Conservation (phyloP, 2,797 vertebrate genomes). For the Aotus griseimembra region DNA sequence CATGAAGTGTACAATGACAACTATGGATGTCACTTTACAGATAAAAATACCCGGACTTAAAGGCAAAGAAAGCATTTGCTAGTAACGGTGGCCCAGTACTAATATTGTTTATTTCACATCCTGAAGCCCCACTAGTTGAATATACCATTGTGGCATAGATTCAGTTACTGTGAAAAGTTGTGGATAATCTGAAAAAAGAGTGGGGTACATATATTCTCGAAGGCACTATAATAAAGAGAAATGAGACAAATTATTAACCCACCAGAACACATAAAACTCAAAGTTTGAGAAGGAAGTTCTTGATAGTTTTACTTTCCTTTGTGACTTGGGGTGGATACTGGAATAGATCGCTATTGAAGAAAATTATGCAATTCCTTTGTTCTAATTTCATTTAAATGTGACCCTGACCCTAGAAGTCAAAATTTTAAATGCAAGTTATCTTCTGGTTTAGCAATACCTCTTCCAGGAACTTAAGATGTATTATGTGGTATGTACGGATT, state of each 20-base stretch:
- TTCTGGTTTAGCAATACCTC: not conserved
- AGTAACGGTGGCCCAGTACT: not conserved
- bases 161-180: not conserved
- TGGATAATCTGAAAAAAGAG: not conserved
- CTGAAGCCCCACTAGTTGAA: not conserved
- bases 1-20: not conserved
- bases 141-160: not conserved
- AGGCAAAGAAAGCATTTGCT: not conserved
- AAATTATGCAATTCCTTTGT: not conserved
- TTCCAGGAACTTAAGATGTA: not conserved
- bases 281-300: not conserved
- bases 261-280: not conserved
- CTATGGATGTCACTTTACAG: not conserved
- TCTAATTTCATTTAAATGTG: not conserved
- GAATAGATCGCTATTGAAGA: not conserved
- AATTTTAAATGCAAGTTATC: not conserved
- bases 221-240: conserved; percentile 26
- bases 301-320: conserved; percentile 44
- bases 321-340: not conserved
- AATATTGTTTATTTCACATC: not conserved
- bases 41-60: conserved; percentile 29
- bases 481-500: not conserved
- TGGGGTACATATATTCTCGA: not conserved
- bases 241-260: not conserved
- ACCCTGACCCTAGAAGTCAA: not conserved